Base-by-base conservation (phyloP, 2,797 vertebrate genomes). In the Toxotes lorentzi region DNA sequence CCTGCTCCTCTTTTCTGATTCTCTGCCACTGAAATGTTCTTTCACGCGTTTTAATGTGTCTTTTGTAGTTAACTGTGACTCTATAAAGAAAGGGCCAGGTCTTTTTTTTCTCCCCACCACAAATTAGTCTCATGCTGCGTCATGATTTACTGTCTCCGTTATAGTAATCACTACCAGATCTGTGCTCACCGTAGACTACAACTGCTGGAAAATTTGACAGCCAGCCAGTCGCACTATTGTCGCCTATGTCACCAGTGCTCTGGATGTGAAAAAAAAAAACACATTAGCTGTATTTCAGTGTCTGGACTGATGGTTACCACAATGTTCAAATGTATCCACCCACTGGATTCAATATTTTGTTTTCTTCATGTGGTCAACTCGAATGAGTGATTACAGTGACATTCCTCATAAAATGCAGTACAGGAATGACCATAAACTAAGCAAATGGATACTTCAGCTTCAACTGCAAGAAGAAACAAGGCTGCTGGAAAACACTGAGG, bases 111-210 rank as follows among this genome's bases (percentile, higher is more conserved):
- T 61, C 51, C 2, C 1, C 85, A 86, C 94, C 95, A 92, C 94
- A 95, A 95, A 96, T 95, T 95, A 94, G 94, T 85, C 91, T 94
- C 94, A 89, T 89, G 93, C 90, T 86, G 92, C 83, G 90, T 94
- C 92, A 92, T 94, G 94, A 95, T 95, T 95, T 94, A 95, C 92
- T 91, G 91, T 91, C 94, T 94, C 93, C 91, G 90, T 94, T 94
- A 93, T 85, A 92, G 89, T 96, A 96, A 95, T 95, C 93, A 94
- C 86, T 92, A 93, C 90, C 94, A 96, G 93, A 94, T 92, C 89
- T 83, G 84, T 24, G 78, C 86, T 89, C 86, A 85, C 86, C 83
- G 73, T 81, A 70, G 86, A 79, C 81, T 73, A 79, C 73, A 45
- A 76, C 78, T 80, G 83, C 85, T 93, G 91, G 91, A 94, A 93